Evolutionary conservation across 2,888 invertebrate species (phyloP), one percentile per base, ranked within the genome.

Genomic region (Xanthia togata): DNA sequence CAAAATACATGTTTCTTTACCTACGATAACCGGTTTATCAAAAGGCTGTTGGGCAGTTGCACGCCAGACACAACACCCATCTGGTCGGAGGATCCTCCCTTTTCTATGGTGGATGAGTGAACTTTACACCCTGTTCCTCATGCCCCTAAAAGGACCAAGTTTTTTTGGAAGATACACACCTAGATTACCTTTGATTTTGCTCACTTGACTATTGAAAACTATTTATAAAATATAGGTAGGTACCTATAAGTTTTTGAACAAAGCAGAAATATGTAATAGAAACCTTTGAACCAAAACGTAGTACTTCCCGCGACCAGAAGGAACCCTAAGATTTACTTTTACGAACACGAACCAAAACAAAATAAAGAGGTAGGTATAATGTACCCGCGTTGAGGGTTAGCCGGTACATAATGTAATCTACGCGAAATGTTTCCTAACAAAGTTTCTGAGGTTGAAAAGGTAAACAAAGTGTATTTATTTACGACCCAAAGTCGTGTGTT

Each of bases 401-500:
- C 55, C 35, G 47, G 53, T 64, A 73, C 59, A 71, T 76, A 80
- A 70, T 80, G 63, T 71, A 68, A 80, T 80, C 70, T 75, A 53
- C 70, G n/a, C 12, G 35, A 64, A 73, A 73, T 74, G 82, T 69
- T 78, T 73, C 53, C 41, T 60, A n/a, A 59, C 57, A 82, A 73
- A 73, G 60, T 78, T 82, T 55, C 23, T 41, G 26, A 62, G 57
- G 38, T 31, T 44, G 23, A 55, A 79, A 71, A 73, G 26, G 70
- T 78, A 81, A 74, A 74, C 57, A 76, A 70, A 69, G 41, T 38
- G n/a, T 59, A n/a, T 73, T 70, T 69, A 59, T 63, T 73, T 53
- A 63, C 35, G 35, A 50, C 14, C 14, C 63, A 17, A 20, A 53
- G 35, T 14, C 26, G 20, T 80, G 6, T 23, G 26, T 50, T 41